Base-by-base conservation (phyloP, 23 tunicate genomes). In the Diplosoma virens region DNA sequence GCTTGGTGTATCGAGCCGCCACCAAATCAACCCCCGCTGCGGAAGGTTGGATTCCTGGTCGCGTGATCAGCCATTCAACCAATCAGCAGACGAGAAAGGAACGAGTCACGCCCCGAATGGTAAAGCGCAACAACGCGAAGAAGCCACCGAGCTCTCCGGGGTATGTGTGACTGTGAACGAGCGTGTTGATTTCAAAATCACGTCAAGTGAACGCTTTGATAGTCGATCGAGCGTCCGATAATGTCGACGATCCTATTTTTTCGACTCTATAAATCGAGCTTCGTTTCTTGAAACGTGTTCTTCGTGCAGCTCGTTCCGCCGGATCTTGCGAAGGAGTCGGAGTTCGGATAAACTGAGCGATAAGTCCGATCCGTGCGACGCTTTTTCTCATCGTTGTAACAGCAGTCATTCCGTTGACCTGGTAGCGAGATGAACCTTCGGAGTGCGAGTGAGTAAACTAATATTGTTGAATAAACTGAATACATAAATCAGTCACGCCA, bases 11-110 rank as follows among this genome's bases (percentile, higher is more conserved):
- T 32, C 68, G 97, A 50, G 83, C 92, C 3, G 82, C 86, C 30
- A 37, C 61, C 14, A 48, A 76, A 17, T 36, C 73, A 7, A 20
- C 32, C 7, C 97, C 92, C 1, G 97, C 93, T 1, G 97, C 97
- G 14, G 97, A 92, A 33, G 97, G 97, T 16, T 92, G 97, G 97
- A 47, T 92, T 25, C 97, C 97, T 0, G 92, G 92, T 25, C 79
- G 76, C 76, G 97, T 92, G 66, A 26, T 92, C 55, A 87, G 97
- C 28, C 63, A 28, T 32, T 30, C 47, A 20, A 58, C 45, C 7
- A 33, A 56, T 6, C 3, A 58, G 16, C 24, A 56, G 24, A 22
- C 41, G 30, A 71, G 45, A 79, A 52, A 33, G 32, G 35, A 60
- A 28, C 65, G 87, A 29, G 53, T 66, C 28, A 82, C 87, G 33